These are phyloP conservation scores for Liodrosophila aerea DNA, from an alignment of 2,888 invertebrate genomes.

Conservation along the genomic window DNA sequence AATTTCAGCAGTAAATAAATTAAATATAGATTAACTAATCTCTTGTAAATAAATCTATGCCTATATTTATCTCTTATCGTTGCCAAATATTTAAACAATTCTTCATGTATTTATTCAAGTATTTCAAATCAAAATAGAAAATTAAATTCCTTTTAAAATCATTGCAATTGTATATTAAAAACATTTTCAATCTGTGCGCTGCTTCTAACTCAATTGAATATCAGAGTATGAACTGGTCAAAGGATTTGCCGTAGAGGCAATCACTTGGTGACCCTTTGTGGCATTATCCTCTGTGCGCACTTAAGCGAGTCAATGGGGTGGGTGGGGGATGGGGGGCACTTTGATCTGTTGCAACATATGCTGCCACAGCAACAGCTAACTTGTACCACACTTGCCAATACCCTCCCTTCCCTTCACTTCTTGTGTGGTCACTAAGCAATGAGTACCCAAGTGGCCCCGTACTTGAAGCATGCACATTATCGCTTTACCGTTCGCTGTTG, in stretches of 20 bases:
- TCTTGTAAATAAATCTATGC: too few relatives aligned
- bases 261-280: conserved; percentile 42
- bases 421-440: conserved; percentile 70
- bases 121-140: too few relatives aligned
- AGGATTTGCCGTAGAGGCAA: neutral
- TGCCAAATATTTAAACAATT: conserved; percentile 22
- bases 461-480: conserved; percentile 62
- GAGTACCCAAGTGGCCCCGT: conserved; percentile 24
- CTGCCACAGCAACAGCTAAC: conserved; percentile 12
- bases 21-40: neutral
- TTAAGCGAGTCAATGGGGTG: conserved; percentile 58
- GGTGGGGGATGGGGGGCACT: too few relatives aligned
- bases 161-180: conserved; percentile 10
- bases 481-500: conserved; percentile 44
- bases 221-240: conserved; percentile 8
- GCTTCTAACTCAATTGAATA: conserved; percentile 20
- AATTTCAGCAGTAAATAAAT: neutral
- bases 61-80: neutral
- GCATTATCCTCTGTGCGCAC: conserved; percentile 54
- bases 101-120: neutral
- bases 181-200: neutral
- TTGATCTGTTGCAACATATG: conserved; percentile 60
- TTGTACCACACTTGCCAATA: neutral
- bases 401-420: neutral
- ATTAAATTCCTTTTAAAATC: too few relatives aligned